Percentiles rank a stretch among this genome's conserved stretches.
Evolutionary conservation across 2,113 vertebrate species (phyloP).

Genomic region (Corvus cornix): DNA sequence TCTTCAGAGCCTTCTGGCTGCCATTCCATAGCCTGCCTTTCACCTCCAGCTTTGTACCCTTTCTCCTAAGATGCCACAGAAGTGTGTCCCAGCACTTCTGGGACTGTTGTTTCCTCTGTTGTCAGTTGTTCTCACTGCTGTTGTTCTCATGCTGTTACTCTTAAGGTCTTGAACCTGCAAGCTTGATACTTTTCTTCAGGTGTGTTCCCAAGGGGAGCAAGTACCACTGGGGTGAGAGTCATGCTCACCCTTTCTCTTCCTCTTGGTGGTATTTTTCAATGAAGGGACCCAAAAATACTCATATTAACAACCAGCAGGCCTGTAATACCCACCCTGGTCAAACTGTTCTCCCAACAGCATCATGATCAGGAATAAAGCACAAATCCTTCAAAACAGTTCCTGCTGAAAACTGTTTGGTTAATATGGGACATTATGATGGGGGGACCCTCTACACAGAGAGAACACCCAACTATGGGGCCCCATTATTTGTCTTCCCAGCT

Average conservation of each 20-base stretch:
- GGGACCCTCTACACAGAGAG: not conserved
- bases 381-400: not conserved
- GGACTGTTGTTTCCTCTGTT: not conserved
- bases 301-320: not conserved
- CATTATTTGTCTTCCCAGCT: not conserved
- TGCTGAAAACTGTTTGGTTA: not conserved
- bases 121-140: not conserved
- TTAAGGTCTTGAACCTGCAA: not conserved
- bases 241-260: not conserved
- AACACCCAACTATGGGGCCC: not conserved
- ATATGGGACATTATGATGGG: not conserved
- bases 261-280: not conserved
- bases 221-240: not conserved
- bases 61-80: not conserved
- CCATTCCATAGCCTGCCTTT: not conserved
- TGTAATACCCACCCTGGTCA: not conserved
- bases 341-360: not conserved
- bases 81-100: not conserved
- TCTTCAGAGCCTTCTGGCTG: not conserved
- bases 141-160: not conserved
- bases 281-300: not conserved
- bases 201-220: not conserved
- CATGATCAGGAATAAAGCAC: not conserved
- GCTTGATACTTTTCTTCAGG: not conserved
- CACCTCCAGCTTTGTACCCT: not conserved